phyloP scores from a whole-genome alignment of 2,113 vertebrate species.

The Hippocampus guttulatus region DNA sequence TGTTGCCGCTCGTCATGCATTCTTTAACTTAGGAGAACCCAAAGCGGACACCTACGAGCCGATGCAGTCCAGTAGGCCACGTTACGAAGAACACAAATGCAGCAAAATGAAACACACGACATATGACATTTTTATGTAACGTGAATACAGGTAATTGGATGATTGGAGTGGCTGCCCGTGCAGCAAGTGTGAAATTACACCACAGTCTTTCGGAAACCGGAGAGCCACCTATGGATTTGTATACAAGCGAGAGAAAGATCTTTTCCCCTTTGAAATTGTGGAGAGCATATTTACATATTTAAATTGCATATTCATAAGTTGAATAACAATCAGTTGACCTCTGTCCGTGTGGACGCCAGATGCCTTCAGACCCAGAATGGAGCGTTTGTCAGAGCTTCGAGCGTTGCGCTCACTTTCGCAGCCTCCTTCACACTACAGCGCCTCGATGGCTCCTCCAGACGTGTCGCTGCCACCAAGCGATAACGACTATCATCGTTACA shows the following conservation, averaged over 20 bases:
- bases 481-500: neutral
- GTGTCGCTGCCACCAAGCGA: neutral
- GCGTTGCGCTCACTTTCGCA: neutral
- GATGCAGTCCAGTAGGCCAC: neutral
- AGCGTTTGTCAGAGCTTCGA: neutral
- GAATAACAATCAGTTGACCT: neutral
- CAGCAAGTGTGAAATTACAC: neutral
- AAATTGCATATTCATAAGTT: neutral
- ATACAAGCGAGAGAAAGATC: neutral
- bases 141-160: neutral
- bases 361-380: neutral
- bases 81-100: neutral
- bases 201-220: neutral
- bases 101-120: neutral
- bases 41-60: slow-evolving; percentile 27
- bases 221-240: neutral
- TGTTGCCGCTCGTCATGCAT: slow-evolving; percentile 7
- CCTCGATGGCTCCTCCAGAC: neutral
- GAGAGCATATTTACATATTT: too few relatives aligned
- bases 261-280: neutral
- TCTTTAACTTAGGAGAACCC: slow-evolving; percentile 12
- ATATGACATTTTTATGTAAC: too few relatives aligned
- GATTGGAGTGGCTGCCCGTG: neutral
- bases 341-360: slow-evolving; percentile 1
- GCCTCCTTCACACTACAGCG: neutral